Evolutionary conservation across 1,140 invertebrate genomes (phyloP).

Genomic region (Lysiphlebus fabarum): DNA sequence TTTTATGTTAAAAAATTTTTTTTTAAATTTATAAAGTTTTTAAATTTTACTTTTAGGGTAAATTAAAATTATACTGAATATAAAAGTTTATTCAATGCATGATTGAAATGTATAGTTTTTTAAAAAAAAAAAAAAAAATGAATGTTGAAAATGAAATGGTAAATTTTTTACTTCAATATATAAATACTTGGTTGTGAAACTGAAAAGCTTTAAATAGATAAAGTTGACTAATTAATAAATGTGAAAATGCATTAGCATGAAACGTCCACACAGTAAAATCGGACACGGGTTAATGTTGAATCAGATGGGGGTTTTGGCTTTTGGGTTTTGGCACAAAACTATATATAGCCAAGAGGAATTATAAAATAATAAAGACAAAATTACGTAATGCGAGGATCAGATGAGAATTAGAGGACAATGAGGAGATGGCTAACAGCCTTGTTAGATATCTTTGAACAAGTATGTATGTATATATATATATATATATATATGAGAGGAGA

Average conservation of each 20-base stretch:
- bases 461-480: background rate
- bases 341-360: conserved; percentile 29
- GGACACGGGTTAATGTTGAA: conserved; percentile 16
- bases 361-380: conserved; percentile 50
- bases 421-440: conserved; percentile 29
- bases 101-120: too few species aligned
- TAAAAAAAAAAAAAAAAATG: too few species aligned
- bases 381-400: conserved; percentile 44
- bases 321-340: background rate
- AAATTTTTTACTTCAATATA: too few species aligned
- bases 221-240: conserved; percentile 44
- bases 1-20: too few species aligned
- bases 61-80: too few species aligned
- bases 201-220: conserved; percentile 35
- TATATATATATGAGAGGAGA: conserved; percentile 8
- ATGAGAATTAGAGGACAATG: conserved; percentile 43
- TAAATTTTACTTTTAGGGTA: too few species aligned
- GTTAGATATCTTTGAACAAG: conserved; percentile 9
- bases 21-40: too few species aligned
- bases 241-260: conserved; percentile 44
- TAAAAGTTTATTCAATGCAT: too few species aligned
- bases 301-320: background rate
- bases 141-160: too few species aligned
- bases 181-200: conserved; percentile 15
- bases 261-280: conserved; percentile 32